Evolutionary conservation across 2,797 vertebrate genomes (phyloP), one percentile per base, ranked within the genome.

Genomic region (Todus mexicanus): DNA sequence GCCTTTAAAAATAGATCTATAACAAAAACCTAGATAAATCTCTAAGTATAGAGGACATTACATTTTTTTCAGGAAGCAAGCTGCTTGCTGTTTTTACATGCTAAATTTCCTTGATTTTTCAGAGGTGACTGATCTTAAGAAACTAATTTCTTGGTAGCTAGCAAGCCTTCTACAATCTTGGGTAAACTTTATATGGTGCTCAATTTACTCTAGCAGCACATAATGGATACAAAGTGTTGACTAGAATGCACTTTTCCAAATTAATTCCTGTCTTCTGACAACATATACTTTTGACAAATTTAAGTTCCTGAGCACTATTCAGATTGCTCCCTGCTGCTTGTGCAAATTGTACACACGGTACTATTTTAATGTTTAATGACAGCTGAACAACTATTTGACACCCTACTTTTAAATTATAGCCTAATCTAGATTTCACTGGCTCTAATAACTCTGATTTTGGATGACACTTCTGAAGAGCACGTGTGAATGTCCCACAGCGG

Each of bases 121-220:
- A 84, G 88, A 73, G 47, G 48, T 37, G 37, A 47, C 40, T 84
- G 68, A 29, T 42, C 65, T 69, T 84, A 74, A 92, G 75, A 86
- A 85, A 77, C 75, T 48, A 82, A 84, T 92, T 92, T 92, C 59
- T 87, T 65, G 38, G 35, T 71, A 75, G 78, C 56, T 94, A 87
- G 65, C 42, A 85, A 91, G 70, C 64, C 54, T 92, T 89, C 74
- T 78, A 73, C 31, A 70, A 64, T 53, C 66, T 83, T 6, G 18
- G 33, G 43, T 54, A 77, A 77, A 68, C n/a, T 78, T 87, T 60
- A 38, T 38, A 43, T 66, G 63, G 31, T n/a, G 42, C 68, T 95
- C 93, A 64, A 87, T 95, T 85, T 88, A 68, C 73, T 70, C 29
- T 70, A 65, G 76, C 63, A 81, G 47, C 60, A 72, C 60, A 69